Conservation (phyloP, 1,140 invertebrate species). For the Pogonomyrmex barbatus region DNA sequence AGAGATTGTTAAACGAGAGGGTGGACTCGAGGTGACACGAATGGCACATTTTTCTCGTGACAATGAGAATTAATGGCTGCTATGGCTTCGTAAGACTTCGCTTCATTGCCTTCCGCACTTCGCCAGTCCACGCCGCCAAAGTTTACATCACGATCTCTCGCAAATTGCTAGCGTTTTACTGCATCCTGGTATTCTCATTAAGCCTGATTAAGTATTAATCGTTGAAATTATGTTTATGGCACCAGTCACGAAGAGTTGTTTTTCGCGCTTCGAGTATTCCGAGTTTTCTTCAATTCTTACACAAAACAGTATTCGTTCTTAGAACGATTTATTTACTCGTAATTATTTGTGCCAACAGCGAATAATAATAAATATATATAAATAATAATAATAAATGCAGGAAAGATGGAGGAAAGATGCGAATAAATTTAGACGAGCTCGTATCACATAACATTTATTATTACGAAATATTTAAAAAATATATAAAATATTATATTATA, state of each 20-base stretch:
- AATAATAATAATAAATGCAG: neutral
- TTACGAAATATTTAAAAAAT: neutral
- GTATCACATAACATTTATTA: neutral
- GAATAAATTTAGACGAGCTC: neutral
- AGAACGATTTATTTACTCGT: neutral
- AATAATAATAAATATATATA: neutral
- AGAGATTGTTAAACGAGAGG: slow-evolving; percentile 66
- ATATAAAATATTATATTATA: neutral
- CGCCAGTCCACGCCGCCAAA: neutral
- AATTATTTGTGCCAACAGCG: neutral
- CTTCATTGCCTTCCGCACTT: neutral
- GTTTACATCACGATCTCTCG: slow-evolving; percentile 1
- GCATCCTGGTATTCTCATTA: neutral
- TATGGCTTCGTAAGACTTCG: neutral
- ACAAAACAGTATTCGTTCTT: neutral
- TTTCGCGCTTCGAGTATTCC: neutral
- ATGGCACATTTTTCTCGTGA: slow-evolving; percentile 63
- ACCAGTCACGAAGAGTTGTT: neutral
- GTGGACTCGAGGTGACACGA: slow-evolving; percentile 66
- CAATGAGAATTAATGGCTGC: slow-evolving; percentile 65
- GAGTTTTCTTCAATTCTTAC: neutral
- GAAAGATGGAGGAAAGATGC: neutral
- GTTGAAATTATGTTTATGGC: slow-evolving; percentile 13
- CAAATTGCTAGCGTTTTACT: slow-evolving; percentile 27
- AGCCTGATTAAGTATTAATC: slow-evolving; percentile 27